Conservation (phyloP, 2,888 invertebrate genomes). For the Xanthorhoe designata region DNA sequence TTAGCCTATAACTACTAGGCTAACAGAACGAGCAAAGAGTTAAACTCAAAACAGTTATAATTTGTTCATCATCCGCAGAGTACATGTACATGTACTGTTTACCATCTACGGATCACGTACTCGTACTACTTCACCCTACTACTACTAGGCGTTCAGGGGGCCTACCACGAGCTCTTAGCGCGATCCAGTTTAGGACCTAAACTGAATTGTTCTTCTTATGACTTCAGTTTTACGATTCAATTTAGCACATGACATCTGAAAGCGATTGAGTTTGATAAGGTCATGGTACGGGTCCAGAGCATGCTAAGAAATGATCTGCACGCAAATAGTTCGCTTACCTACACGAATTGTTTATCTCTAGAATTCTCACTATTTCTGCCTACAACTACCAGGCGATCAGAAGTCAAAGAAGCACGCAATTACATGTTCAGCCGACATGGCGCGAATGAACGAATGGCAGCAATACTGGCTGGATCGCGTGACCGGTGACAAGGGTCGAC, state of each 20-base stretch:
- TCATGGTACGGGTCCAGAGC: too few relatives aligned
- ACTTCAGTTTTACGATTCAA: too few relatives aligned
- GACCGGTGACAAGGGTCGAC: constrained; percentile 63
- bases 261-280: too few relatives aligned
- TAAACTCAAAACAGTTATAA: not conserved
- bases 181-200: too few relatives aligned
- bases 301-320: not conserved
- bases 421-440: constrained; percentile 33
- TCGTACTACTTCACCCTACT: too few relatives aligned
- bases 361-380: constrained; percentile 6
- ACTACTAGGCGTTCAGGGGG: too few relatives aligned
- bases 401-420: constrained; percentile 34
- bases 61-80: too few relatives aligned
- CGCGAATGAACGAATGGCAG: constrained; percentile 33
- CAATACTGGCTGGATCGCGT: constrained; percentile 42
- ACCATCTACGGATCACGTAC: not conserved
- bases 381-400: constrained; percentile 29
- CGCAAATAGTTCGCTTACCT: not conserved
- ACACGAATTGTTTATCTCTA: not conserved
- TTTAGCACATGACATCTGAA: too few relatives aligned
- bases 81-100: too few relatives aligned
- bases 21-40: not conserved
- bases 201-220: too few relatives aligned
- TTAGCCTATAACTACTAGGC: not conserved
- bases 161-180: too few relatives aligned